Conservation (phyloP, 2,888 invertebrate genomes). For the Encarsia formosa region DNA sequence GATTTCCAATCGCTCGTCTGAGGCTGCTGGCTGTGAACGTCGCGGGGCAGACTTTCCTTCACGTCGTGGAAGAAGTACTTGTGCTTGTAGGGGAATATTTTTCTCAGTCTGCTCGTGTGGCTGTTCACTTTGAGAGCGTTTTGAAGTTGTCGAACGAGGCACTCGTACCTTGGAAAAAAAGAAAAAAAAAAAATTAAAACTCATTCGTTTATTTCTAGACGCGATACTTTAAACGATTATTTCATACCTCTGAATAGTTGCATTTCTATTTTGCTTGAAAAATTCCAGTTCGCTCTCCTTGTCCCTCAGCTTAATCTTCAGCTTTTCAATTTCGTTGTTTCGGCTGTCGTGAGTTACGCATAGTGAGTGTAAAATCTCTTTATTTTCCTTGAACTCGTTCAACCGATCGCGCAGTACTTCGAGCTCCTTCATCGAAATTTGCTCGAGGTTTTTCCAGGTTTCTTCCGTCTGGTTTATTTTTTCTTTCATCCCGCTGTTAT, state of each 20-base stretch:
- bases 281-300: slow-evolving; percentile 36
- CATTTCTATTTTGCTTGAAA: slow-evolving; percentile 36
- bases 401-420: slow-evolving; percentile 30
- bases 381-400: slow-evolving; percentile 34
- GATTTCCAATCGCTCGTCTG: slow-evolving; percentile 8
- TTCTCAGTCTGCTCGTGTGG: slow-evolving; percentile 7
- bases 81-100: slow-evolving; percentile 7
- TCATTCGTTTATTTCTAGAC: too few species aligned
- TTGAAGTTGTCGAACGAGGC: slow-evolving; percentile 34
- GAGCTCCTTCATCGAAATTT: slow-evolving; percentile 32
- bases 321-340: slow-evolving; percentile 31
- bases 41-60: neutral
- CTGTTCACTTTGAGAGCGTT: slow-evolving; percentile 29
- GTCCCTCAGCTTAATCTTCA: slow-evolving; percentile 33
- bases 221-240: neutral
- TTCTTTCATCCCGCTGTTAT: slow-evolving; percentile 30
- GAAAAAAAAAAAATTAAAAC: neutral
- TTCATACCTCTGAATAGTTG: slow-evolving; percentile 35
- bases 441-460: slow-evolving; percentile 32
- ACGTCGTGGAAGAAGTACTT: neutral
- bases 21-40: neutral
- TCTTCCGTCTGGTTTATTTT: slow-evolving; percentile 34
- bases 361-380: slow-evolving; percentile 32
- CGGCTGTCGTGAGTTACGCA: slow-evolving; percentile 29
- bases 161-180: slow-evolving; percentile 32